Evolutionary conservation across 2,797 vertebrate genomes (phyloP), one percentile per base, ranked within the genome.

Genomic region (Psittacula derbiana): DNA sequence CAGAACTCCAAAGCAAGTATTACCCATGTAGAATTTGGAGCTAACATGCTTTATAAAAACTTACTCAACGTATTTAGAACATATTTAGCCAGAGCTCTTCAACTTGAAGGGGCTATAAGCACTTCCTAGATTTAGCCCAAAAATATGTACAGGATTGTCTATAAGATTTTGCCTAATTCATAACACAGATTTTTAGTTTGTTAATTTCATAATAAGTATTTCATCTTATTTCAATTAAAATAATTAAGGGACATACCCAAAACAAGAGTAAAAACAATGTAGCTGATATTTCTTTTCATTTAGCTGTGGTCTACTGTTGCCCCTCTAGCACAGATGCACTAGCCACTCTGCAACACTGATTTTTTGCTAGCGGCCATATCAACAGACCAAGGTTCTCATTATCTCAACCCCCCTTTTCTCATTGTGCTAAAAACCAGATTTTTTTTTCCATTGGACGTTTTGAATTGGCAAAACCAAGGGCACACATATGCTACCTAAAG

Each of bases 281-380:
- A 81, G 95, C 47, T 43, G 53, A 64, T 80, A 74, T 65, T 86
- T 86, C 23, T 44, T 76, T 74, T 47, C n/a, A 62, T 75, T 75
- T 65, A 86, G 98, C 98, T 98, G 94, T 95, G 97, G 97, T 98
- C 96, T 98, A 97, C 96, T 94, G 92, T 95, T 98, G 97, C 96
- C 97, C 97, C 98, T 98, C 98, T 97, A 95, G 95, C 96, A 95
- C 47, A 98, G 95, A 98, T 97, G 97, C 36, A 36, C 36, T 36
- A 98, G 96, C 98, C 98, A 98, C 95, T 97, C 98, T 96, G 46
- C 30, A 92, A 90, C 25, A 65, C 8, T 38, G 36, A 53, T 97
- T 96, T 97, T 98, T 97, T 98, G 97, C 97, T 97, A 96, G 97
- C 90, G 97, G 97, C 95, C 97, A 80, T 96, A 97, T 98, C 98